Percentiles rank a stretch among this genome's conserved stretches.
Evolutionary conservation across 2,797 vertebrate genomes (phyloP).

Genomic region (Anableps anableps): DNA sequence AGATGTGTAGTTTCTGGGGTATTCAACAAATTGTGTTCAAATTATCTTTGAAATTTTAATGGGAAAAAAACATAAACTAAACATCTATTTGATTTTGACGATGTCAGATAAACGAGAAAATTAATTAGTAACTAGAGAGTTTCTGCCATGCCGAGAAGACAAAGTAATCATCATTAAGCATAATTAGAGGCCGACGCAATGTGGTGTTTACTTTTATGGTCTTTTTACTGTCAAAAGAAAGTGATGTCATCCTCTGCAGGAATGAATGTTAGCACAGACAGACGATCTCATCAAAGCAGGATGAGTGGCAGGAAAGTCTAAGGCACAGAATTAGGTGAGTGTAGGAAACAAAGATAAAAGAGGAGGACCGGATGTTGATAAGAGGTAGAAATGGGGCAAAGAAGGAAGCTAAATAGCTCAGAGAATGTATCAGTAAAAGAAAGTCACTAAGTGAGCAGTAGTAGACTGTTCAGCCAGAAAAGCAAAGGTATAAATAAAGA

Average conservation of each 20-base stretch:
- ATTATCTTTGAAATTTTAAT: conserved; percentile 13
- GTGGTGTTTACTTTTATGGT: conserved; percentile 45
- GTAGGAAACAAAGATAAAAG: conserved; percentile 41
- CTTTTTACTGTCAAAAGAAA: conserved; percentile 34
- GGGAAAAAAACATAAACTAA: neutral
- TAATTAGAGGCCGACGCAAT: conserved; percentile 57
- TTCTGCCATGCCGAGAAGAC: conserved; percentile 37
- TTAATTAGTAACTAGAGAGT: conserved; percentile 42
- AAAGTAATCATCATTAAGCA: conserved; percentile 50
- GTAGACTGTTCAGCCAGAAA: conserved; percentile 32
- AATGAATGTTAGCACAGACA: conserved; percentile 28
- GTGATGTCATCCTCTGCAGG: conserved; percentile 10
- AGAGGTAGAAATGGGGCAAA: conserved; percentile 58
- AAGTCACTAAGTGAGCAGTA: conserved; percentile 14
- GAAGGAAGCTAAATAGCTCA: conserved; percentile 37
- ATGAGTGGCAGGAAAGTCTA: conserved; percentile 23
- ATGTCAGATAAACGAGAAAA: conserved; percentile 44
- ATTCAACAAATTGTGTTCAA: neutral
- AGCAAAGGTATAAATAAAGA: conserved; percentile 68
- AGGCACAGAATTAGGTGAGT: conserved; percentile 16
- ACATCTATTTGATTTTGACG: conserved; percentile 9
- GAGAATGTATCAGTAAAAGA: conserved; percentile 20
- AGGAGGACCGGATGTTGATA: conserved; percentile 19
- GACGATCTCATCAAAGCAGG: conserved; percentile 23
- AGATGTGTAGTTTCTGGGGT: neutral